Conservation (phyloP, 1,140 invertebrate genomes). For the Argopecten irradians region DNA sequence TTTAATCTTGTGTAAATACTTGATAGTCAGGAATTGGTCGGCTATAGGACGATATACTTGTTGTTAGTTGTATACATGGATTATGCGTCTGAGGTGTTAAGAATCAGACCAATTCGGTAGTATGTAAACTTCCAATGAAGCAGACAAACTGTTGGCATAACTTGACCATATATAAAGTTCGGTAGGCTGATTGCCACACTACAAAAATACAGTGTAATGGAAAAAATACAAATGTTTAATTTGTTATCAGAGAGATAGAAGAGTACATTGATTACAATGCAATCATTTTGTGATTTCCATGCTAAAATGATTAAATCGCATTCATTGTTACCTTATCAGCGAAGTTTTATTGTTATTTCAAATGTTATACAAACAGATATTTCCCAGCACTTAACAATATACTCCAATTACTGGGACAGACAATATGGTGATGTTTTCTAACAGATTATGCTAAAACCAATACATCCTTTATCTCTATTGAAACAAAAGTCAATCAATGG, state of each 20-base stretch:
- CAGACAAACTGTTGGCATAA: slow-evolving; percentile 13
- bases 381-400: not conserved
- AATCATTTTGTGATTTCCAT: not conserved
- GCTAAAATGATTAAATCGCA: not conserved
- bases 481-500: not conserved
- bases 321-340: not conserved
- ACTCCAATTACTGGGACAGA: not conserved
- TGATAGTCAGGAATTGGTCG: not conserved
- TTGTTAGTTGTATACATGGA: not conserved
- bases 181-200: not conserved
- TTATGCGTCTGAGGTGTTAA: not conserved
- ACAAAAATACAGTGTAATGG: no score
- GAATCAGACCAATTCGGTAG: not conserved
- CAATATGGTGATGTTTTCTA: not conserved
- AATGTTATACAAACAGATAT: not conserved
- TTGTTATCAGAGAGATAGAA: no score
- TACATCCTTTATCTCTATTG: not conserved
- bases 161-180: slow-evolving; percentile 1
- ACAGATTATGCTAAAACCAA: not conserved
- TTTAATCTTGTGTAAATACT: not conserved
- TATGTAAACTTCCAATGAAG: not conserved
- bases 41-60: not conserved
- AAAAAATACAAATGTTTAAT: no score
- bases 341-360: not conserved
- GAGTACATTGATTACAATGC: not conserved